Evolutionary conservation across 1,140 invertebrate species (phyloP), one percentile per base, ranked within the genome.

Genomic region (Radopholus similis): DNA sequence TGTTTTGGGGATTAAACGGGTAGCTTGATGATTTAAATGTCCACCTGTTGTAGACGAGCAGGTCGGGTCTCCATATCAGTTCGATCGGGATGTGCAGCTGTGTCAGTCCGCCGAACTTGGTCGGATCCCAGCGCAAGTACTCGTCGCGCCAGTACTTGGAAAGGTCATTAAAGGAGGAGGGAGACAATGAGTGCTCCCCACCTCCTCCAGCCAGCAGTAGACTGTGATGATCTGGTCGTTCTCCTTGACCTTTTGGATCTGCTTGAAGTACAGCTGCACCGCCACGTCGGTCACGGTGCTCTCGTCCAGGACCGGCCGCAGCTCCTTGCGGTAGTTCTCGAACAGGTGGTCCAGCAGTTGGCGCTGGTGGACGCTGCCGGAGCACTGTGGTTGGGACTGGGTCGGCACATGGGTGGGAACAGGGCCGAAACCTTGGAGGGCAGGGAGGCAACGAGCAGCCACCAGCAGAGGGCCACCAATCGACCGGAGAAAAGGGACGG

Each of bases 221-320:
- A 80, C 57, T 8, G 77, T 82, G 11, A 80, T 51, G 18, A 80
- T 82, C 60, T 80, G 78, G 63, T 80, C 78, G 42, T 70, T 75
- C 63, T 80, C 78, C 11, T 80, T 63, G 1, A 80, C 75, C 56
- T 80, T 80, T 59, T 82, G 78, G 37, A 82, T 81, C 59, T 80
- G 78, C 58, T 80, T 80, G 55, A 80, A 77, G 57, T 75, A 80
- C 28, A 80, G 64, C 49, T 80, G 78, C 13, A 80, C 77, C 11
- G 78, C 76, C 1, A 80, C 78, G 66, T 80, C 77, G 11, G 78
- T 80, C 15, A 72, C 78, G 21, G 71, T 71, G 11, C 34, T 63
- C 26, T 78, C 75, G 44, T 74, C 35, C 26, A 47, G 6, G 26
- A 76, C 68, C 8, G 72, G 72, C 32, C 72, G 44, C 32, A 74